phyloP scores from a whole-genome alignment of 1,140 invertebrate genomes.

The Pinna nobilis region DNA sequence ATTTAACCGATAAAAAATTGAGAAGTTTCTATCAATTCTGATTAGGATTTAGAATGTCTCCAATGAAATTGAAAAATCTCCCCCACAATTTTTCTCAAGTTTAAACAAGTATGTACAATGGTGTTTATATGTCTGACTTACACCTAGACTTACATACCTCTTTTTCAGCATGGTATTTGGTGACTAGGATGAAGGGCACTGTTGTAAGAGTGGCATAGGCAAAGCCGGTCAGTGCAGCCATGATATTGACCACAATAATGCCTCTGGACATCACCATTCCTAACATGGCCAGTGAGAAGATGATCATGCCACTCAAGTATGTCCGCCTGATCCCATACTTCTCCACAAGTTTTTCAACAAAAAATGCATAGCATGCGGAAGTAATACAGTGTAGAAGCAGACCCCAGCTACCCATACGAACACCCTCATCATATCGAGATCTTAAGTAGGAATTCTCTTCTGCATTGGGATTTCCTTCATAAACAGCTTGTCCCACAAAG shows the following conservation, averaged over 20 bases:
- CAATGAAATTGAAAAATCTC: no score
- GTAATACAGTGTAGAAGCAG: slow-evolving; percentile 76
- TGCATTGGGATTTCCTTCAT: slow-evolving; percentile 75
- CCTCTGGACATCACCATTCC: slow-evolving; percentile 72
- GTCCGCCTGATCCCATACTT: slow-evolving; percentile 70
- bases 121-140: no score
- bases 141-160: no score
- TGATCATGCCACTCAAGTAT: slow-evolving; percentile 73
- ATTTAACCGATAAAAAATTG: no score
- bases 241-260: slow-evolving; percentile 71
- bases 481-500: slow-evolving; percentile 77
- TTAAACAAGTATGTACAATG: background rate
- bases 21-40: background rate
- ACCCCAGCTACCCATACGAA: slow-evolving; percentile 77
- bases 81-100: background rate
- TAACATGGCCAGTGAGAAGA: slow-evolving; percentile 73
- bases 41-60: background rate
- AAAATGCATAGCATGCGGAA: slow-evolving; percentile 73
- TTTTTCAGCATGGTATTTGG: slow-evolving; percentile 74
- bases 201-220: slow-evolving; percentile 76
- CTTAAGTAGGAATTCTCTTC: slow-evolving; percentile 64
- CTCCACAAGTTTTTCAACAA: slow-evolving; percentile 73
- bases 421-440: slow-evolving; percentile 75
- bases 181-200: slow-evolving; percentile 76
- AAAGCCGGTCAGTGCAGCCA: slow-evolving; percentile 75